A percentile compares a stretch with the other conserved stretches of the same genome.
Evolutionary conservation across 2,888 invertebrate species (phyloP).

Genomic region (Meghimatium bilineatum): DNA sequence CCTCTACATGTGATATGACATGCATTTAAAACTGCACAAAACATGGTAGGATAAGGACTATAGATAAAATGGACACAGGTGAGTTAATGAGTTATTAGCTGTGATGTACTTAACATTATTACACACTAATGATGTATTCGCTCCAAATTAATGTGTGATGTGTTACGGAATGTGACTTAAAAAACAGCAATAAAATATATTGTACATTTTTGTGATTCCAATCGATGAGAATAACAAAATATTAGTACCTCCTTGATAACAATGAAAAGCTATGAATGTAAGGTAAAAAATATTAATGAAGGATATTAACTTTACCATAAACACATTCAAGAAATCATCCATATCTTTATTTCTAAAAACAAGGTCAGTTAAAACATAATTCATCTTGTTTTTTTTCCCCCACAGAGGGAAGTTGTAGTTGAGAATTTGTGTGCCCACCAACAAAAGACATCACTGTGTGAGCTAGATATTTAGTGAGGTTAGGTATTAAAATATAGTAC

Average conservation of each 20-base stretch:
- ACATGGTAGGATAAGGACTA: not conserved
- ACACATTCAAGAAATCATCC: not conserved
- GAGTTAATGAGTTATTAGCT: no score
- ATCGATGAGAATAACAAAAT: not conserved
- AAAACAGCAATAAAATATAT: not conserved
- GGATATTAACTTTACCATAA: not conserved
- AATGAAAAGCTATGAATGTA: constrained; percentile 11
- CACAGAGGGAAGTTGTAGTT: no score
- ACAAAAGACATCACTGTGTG: no score
- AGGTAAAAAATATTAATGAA: not conserved
- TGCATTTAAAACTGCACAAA: not conserved
- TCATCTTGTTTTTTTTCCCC: no score
- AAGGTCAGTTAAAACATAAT: no score
- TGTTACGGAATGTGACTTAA: not conserved
- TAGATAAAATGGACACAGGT: no score
- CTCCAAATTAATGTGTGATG: not conserved
- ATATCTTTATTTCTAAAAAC: no score
- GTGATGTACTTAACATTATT: no score
- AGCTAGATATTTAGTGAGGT: no score
- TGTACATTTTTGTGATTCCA: not conserved
- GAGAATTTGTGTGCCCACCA: no score
- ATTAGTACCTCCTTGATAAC: not conserved
- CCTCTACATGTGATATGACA: not conserved
- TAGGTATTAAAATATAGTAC: no score
- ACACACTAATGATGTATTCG: not conserved